Percentiles rank a stretch among this genome's conserved stretches.
Conservation (phyloP, 2,888 invertebrate species). For the Drosophila algonquin region DNA sequence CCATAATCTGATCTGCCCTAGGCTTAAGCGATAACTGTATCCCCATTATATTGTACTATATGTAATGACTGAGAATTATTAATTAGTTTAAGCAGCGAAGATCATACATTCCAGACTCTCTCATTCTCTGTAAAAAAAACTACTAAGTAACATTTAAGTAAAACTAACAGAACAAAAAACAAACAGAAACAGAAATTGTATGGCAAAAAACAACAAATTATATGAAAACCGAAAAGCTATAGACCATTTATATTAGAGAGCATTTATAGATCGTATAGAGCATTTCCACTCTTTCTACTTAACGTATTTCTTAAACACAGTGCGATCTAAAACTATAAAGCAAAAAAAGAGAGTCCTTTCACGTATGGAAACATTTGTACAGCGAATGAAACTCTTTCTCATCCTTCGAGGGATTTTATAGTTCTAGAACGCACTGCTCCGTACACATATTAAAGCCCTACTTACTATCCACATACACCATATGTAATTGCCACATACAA, state of each 20-base stretch:
- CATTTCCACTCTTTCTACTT: conserved; percentile 5
- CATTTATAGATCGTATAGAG: conserved; percentile 11
- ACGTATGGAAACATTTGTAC: background rate
- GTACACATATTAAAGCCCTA: conserved; percentile 1
- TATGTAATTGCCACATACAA: conserved; percentile 41
- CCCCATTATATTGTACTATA: conserved; percentile 25
- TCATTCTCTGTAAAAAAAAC: conserved; percentile 55
- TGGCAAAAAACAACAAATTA: conserved; percentile 30
- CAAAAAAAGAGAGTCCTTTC: background rate
- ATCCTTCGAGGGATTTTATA: background rate
- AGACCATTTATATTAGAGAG: conserved; percentile 21
- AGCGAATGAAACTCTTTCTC: background rate
- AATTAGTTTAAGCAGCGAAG: conserved; percentile 32
- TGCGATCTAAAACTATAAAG: conserved; percentile 21
- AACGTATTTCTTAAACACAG: background rate
- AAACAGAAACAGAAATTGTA: conserved; percentile 32
- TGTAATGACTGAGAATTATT: conserved; percentile 12
- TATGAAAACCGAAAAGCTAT: background rate
- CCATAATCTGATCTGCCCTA: conserved; percentile 20
- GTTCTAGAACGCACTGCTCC: conserved; percentile 18
- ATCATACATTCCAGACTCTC: conserved; percentile 38
- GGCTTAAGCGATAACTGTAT: conserved; percentile 38
- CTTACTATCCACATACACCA: conserved; percentile 16
- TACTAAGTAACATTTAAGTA: conserved; percentile 49
- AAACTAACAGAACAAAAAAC: conserved; percentile 47